Evolutionary conservation across 2,113 vertebrate genomes (phyloP).

Genomic region (Saccopteryx bilineata): DNA sequence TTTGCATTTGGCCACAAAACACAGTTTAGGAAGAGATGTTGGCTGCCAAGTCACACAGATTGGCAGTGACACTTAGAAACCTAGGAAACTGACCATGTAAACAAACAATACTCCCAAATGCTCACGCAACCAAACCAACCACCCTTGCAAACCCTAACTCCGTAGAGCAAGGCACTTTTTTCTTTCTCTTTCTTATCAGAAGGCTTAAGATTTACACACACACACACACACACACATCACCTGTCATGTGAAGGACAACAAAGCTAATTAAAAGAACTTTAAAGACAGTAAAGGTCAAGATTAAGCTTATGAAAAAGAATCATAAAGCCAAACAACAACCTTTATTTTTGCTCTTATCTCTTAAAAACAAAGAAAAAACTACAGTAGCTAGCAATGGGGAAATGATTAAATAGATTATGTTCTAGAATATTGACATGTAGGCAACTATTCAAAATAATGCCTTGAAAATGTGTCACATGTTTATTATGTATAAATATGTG

Average conservation of each 20-base stretch:
- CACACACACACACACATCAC: neutral
- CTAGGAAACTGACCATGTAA: slow-evolving; percentile 71
- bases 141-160: neutral
- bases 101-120: slow-evolving; percentile 72
- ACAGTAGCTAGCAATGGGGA: neutral
- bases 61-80: slow-evolving; percentile 77
- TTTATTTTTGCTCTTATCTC: slow-evolving; percentile 19
- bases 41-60: slow-evolving; percentile 68
- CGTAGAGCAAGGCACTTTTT: slow-evolving; percentile 7
- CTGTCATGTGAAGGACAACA: slow-evolving; percentile 4
- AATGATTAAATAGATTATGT: slow-evolving; percentile 17
- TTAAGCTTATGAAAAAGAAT: neutral
- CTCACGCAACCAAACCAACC: slow-evolving; percentile 36
- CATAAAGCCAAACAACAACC: neutral
- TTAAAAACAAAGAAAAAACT: neutral
- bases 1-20: slow-evolving; percentile 66
- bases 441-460: slow-evolving; percentile 20
- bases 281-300: neutral
- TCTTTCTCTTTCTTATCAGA: slow-evolving; percentile 61
- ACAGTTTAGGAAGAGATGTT: slow-evolving; percentile 63
- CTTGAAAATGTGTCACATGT: slow-evolving; percentile 15
- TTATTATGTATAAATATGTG: neutral
- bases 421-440: neutral
- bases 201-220: neutral
- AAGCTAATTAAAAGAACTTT: slow-evolving; percentile 21